Conservation (phyloP, 2,797 vertebrate species). For the Lerista edwardsae region DNA sequence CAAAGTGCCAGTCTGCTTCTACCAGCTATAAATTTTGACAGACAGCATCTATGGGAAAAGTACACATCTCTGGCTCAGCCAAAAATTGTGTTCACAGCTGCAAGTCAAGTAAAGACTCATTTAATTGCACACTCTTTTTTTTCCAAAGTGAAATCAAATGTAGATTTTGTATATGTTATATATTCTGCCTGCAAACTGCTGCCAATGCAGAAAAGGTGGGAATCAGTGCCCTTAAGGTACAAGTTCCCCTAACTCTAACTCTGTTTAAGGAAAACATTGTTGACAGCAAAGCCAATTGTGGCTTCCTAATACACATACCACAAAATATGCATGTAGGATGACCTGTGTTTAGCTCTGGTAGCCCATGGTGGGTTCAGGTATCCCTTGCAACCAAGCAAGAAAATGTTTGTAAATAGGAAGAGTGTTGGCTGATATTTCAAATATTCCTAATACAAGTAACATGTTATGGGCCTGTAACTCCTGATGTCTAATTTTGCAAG, state of each 20-base stretch:
- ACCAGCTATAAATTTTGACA: neutral
- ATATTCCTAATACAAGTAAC: neutral
- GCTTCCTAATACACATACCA: neutral
- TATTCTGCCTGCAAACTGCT: neutral
- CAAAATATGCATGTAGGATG: neutral
- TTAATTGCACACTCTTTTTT: neutral
- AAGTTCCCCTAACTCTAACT: too few relatives aligned
- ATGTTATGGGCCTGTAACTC: neutral
- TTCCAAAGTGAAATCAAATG: neutral
- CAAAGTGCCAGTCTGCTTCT: neutral
- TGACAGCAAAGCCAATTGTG: neutral
- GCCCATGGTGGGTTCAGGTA: neutral
- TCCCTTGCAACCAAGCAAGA: neutral
- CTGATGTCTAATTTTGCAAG: neutral
- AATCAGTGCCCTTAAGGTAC: neutral
- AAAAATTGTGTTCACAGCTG: conserved; percentile 1
- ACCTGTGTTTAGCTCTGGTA: neutral
- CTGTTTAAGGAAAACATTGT: neutral
- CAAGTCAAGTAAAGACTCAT: conserved; percentile 19
- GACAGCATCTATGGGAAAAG: conserved; percentile 31
- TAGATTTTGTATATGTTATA: neutral
- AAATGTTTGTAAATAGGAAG: neutral
- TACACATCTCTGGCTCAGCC: conserved; percentile 10
- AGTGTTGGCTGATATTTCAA: neutral
- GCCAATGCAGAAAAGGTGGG: neutral